These are phyloP conservation scores for Dermolepida albohirtum DNA, from an alignment of 2,888 invertebrate species.

Conservation along the genomic window DNA sequence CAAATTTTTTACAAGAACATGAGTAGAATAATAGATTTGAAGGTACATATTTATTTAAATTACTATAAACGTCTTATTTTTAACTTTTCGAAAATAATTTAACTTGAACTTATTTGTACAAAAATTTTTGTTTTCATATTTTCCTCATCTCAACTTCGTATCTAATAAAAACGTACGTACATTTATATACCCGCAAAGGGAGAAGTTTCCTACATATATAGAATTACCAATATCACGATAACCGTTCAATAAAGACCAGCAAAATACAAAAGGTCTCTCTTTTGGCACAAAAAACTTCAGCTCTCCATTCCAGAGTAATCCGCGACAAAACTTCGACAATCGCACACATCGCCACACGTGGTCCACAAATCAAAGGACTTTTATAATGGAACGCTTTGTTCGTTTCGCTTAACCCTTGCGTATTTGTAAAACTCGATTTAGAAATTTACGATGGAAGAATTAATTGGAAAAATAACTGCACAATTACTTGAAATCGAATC, in stretches of 20 bases:
- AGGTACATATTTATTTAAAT: no score
- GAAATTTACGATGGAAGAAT: not conserved
- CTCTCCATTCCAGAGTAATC: slow-evolving; percentile 12
- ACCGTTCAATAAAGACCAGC: slow-evolving; percentile 15
- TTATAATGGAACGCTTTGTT: slow-evolving; percentile 3
- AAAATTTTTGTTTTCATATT: not conserved
- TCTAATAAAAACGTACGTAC: slow-evolving; percentile 2
- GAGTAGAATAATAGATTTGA: no score
- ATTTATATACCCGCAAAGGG: not conserved
- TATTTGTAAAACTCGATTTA: not conserved
- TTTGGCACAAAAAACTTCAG: slow-evolving; percentile 3
- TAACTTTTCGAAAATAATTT: no score
- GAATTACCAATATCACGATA: slow-evolving; percentile 14
- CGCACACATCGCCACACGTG: slow-evolving; percentile 14
- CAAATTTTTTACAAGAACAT: no score
- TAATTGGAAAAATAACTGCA: slow-evolving; percentile 10
- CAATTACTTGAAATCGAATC: not conserved
- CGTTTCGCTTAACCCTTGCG: not conserved
- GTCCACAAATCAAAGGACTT: slow-evolving; percentile 9
- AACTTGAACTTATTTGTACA: no score
- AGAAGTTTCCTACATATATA: not conserved
- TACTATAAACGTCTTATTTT: no score
- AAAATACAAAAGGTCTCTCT: slow-evolving; percentile 11
- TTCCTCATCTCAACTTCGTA: not conserved
- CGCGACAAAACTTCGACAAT: slow-evolving; percentile 7